Base-by-base conservation (phyloP, 1,140 invertebrate genomes). In the Lasioglossum albipes region DNA sequence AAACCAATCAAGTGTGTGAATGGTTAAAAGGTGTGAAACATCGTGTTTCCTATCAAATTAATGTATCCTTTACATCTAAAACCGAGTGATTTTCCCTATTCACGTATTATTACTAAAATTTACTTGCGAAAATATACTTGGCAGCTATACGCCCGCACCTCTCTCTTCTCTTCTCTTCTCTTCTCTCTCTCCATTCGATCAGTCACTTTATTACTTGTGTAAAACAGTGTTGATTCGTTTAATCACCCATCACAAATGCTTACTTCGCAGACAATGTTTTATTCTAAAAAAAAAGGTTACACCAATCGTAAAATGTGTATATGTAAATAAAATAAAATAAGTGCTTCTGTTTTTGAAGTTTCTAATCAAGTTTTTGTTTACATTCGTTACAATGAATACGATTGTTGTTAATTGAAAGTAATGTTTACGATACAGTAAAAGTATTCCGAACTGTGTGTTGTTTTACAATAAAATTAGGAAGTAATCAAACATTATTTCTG, bases 1-100 rank as follows among this genome's bases (percentile, higher is more conserved):
- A 96, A 84, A 96, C 97, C n/a, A 97, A 98, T 89, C 97, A 98
- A 95, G 97, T 98, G 75, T 97, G 96, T 81, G 97, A 98, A 91
- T 99, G 98, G 98, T 93, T 98, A 79, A 96, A 97, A 96, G 98
- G 97, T 93, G 87, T 76, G 84, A 81, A 72, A 36, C 59, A 59
- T 36, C 7, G 2, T 36, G 42, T 41, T 74, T 68, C 2, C 6
- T 18, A 52, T 69, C 0, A 7, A 42, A 22, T 59, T 10, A 52
- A 16, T 62, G 27, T 10, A 22, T 54, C 7, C 9, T 22, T 31
- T 10, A 54, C 52, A n/a, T 68, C 18, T 7, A 41, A 12, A 41
- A 75, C 42, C 16, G 10, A 67, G 22, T 79, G 49, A 54, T 49
- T 20, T 31, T 45, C 18, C 1, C 57, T 41, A 42, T 22, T 68